phyloP scores from a whole-genome alignment of 2,888 invertebrate genomes.

The Epistrophe grossulariae region DNA sequence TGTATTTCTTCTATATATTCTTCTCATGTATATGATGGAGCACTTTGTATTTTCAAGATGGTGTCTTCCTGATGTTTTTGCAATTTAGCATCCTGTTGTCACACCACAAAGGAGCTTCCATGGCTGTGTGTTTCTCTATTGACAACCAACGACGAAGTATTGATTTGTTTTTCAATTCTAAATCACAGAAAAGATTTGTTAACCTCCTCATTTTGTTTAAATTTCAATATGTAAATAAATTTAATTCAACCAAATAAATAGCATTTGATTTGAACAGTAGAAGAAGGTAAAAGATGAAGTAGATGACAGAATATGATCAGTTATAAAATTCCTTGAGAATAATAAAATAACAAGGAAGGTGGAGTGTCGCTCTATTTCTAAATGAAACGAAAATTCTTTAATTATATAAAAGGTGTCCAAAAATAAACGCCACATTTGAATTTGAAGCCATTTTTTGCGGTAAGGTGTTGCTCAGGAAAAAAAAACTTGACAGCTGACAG shows the following conservation, averaged over 20 bases:
- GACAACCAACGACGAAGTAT: constrained; percentile 4
- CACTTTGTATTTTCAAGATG: constrained; percentile 25
- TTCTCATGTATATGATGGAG: not conserved
- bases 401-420: too few species aligned
- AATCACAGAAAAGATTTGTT: not conserved
- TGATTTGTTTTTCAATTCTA: constrained; percentile 23
- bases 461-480: too few species aligned
- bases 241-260: not conserved
- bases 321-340: too few species aligned
- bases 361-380: too few species aligned
- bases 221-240: not conserved
- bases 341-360: too few species aligned
- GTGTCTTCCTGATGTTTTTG: constrained; percentile 4
- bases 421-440: too few species aligned
- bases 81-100: constrained; percentile 9
- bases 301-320: too few species aligned
- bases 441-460: too few species aligned
- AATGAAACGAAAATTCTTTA: too few species aligned
- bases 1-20: not conserved
- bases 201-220: not conserved
- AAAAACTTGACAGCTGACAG: too few species aligned
- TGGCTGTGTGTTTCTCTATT: not conserved
- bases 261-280: not conserved
- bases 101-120: not conserved
- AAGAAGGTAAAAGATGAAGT: not conserved